A percentile compares a stretch with the other conserved stretches of the same genome.
Conservation (phyloP, 2,888 invertebrate genomes). For the Spisula solida region DNA sequence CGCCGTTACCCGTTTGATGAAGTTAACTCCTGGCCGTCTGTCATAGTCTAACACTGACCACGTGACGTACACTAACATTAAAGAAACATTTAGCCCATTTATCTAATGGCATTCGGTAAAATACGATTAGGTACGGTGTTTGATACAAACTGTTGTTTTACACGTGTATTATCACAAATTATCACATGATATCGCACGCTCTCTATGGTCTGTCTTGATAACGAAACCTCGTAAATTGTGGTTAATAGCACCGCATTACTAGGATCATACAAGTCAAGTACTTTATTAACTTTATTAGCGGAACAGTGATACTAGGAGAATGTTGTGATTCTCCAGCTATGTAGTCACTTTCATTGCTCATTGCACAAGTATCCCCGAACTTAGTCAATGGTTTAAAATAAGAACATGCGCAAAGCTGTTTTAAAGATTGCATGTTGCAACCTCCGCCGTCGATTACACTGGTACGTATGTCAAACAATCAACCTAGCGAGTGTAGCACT, state of each 20-base stretch:
- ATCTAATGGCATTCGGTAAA: constrained; percentile 12
- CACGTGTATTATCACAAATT: not conserved
- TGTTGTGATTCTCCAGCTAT: not conserved
- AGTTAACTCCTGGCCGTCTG: not conserved
- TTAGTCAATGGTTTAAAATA: too few relatives aligned
- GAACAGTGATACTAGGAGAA: not conserved
- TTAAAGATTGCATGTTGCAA: too few relatives aligned
- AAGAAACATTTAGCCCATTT: constrained; percentile 5
- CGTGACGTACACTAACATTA: constrained; percentile 1
- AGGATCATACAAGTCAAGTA: not conserved
- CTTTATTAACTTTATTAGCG: constrained; percentile 18
- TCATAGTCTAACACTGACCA: not conserved
- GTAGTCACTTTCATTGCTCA: not conserved
- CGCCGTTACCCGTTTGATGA: not conserved
- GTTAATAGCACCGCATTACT: not conserved
- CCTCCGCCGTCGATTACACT: too few relatives aligned
- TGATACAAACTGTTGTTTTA: not conserved
- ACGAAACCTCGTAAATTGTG: not conserved
- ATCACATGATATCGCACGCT: constrained; percentile 17
- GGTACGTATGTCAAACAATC: too few relatives aligned
- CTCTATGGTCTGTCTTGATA: not conserved
- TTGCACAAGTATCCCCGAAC: too few relatives aligned
- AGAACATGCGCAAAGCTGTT: too few relatives aligned
- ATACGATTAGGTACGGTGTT: not conserved
- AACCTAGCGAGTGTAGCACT: too few relatives aligned